Base-by-base conservation (phyloP, 2,797 vertebrate genomes). In the Melanotaenia nigrans region DNA sequence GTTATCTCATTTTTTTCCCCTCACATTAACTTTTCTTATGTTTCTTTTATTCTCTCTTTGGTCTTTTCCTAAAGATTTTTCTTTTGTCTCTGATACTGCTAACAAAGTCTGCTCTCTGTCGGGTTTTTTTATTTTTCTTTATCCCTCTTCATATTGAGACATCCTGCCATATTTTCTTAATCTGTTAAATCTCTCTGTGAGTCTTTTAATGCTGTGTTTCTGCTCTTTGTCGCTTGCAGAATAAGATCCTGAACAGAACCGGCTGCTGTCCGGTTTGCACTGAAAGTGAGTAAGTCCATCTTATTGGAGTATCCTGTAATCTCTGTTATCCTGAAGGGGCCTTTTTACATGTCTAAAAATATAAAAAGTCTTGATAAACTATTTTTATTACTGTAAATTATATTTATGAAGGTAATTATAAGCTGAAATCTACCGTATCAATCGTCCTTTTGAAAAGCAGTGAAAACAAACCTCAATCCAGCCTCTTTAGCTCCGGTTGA, bases 181-280 rank as follows among this genome's bases (percentile, higher is more conserved):
- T 35, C 40, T 38, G 40, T 25, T 6, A 20, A 20, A 9, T 68
- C 33, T 68, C 60, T 53, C 22, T 58, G 42, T 18, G 30, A 30
- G 40, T 51, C 53, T 0, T 75, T 66, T 79, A 67, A 85, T 45
- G 4, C 14, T 22, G 65, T 55, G n/a, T 40, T 14, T 71, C 49
- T 79, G 10, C 73, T 53, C n/a, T 28, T 79, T 2, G 5, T 82
- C 53, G 83, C 47, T 45, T 65, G 14, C 93, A 99, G 98, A 98
- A 98, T 90, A 99, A 99, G 95, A 98, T 98, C 92, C 95, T 99
- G 88, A 99, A 98, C 94, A 94, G 97, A 85, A 99, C 98, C 79
- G 97, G 98, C 94, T 99, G 98, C 94, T 99, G 98, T 88, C 97
- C 98, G 32, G 97, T 99, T 91, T 99, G 98, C 95, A 98, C 97